Conservation (phyloP, 2,797 vertebrate species). For the Synanceia verrucosa region DNA sequence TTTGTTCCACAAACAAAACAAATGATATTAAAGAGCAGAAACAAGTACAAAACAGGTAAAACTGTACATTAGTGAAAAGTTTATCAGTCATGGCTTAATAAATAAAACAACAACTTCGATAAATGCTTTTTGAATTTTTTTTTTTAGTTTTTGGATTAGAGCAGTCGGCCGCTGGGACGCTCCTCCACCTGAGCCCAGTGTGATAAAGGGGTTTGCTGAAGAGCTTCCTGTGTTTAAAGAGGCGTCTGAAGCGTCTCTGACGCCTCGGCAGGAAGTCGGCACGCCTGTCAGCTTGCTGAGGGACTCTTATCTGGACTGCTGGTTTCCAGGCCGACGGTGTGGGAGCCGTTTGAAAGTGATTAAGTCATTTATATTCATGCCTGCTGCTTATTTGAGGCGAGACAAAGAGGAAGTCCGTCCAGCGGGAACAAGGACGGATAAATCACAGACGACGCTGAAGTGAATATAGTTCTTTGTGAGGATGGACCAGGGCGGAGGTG, state of each 20-base stretch:
- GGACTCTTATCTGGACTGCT: constrained; percentile 32
- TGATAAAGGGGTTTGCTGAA: not conserved
- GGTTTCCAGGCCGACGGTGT: constrained; percentile 36
- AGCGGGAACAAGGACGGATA: constrained; percentile 33
- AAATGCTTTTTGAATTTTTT: no score
- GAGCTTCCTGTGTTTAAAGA: not conserved
- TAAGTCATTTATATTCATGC: constrained; percentile 58
- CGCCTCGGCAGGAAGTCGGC: not conserved
- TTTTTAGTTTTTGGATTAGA: no score
- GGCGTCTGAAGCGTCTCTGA: not conserved
- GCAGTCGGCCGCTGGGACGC: no score
- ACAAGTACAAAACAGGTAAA: not conserved
- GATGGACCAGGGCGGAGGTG: no score
- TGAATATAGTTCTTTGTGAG: not conserved
- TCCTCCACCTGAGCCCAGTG: no score
- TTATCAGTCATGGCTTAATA: not conserved
- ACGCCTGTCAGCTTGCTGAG: not conserved
- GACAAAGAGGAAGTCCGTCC: constrained; percentile 36
- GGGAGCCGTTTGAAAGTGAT: constrained; percentile 51
- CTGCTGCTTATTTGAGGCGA: constrained; percentile 28
- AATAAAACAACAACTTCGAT: not conserved
- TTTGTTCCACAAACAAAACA: no score
- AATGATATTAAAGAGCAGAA: no score
- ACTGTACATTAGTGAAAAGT: not conserved
- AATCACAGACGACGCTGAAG: constrained; percentile 10